Percentiles rank a stretch among this genome's conserved stretches.
Evolutionary conservation across 2,888 invertebrate species (phyloP).

Genomic region (Phengaris arion): DNA sequence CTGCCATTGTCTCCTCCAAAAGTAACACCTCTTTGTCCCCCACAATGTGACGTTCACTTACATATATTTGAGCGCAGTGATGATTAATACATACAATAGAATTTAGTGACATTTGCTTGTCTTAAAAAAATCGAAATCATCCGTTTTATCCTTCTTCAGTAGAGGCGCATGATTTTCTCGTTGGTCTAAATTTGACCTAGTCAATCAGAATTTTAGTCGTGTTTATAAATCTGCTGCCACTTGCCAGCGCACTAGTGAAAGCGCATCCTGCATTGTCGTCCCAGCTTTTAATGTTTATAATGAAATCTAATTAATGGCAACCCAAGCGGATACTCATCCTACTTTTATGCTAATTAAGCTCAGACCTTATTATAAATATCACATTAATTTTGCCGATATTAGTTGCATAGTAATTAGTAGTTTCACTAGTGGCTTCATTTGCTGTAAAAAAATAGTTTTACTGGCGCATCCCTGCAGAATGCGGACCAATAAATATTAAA

Average conservation of each 20-base stretch:
- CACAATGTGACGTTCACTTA: neutral
- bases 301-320: neutral
- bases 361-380: neutral
- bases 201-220: neutral
- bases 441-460: neutral
- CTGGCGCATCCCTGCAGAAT: slow-evolving; percentile 15
- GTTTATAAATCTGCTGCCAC: neutral
- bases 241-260: neutral
- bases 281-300: neutral
- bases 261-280: neutral
- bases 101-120: neutral
- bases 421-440: neutral
- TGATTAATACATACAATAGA: neutral
- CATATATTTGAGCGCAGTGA: neutral
- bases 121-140: neutral
- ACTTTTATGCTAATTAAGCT: neutral
- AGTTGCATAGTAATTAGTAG: no score
- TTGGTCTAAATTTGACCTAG: neutral
- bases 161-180: neutral
- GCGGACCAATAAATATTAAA: slow-evolving; percentile 5
- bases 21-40: neutral
- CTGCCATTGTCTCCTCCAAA: slow-evolving; percentile 16
- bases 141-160: neutral
- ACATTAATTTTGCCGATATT: neutral
- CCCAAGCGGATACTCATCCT: slow-evolving; percentile 2